These are phyloP conservation scores for Oscheius sp. DNA, from an alignment of 2,888 invertebrate genomes.

Conservation along the genomic window DNA sequence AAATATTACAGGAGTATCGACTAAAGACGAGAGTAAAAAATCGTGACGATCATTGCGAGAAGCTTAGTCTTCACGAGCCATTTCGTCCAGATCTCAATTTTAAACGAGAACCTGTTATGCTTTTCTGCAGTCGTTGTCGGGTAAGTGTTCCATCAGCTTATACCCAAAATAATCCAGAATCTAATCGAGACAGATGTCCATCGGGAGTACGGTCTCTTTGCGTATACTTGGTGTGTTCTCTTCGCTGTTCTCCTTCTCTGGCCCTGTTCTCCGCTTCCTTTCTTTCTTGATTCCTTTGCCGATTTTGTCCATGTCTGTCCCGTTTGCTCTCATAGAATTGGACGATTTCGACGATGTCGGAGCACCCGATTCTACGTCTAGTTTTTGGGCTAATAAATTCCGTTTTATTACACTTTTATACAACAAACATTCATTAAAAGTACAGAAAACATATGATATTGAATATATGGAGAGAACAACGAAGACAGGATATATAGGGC, in stretches of 20 bases:
- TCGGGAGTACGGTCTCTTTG: slow-evolving; percentile 64
- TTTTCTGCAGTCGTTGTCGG: slow-evolving; percentile 68
- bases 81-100: slow-evolving; percentile 63
- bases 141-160: slow-evolving; percentile 44
- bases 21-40: slow-evolving; percentile 3
- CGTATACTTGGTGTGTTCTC: slow-evolving; percentile 55
- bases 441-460: too few relatives aligned
- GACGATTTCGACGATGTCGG: slow-evolving; percentile 58
- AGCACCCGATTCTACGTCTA: slow-evolving; percentile 64
- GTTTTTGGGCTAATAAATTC: too few relatives aligned
- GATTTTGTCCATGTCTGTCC: slow-evolving; percentile 69
- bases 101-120: slow-evolving; percentile 47
- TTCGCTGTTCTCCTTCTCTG: slow-evolving; percentile 63
- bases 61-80: slow-evolving; percentile 27
- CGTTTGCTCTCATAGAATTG: slow-evolving; percentile 63
- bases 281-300: slow-evolving; percentile 62
- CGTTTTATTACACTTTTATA: too few relatives aligned
- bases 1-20: slow-evolving; percentile 13
- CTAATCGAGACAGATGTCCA: slow-evolving; percentile 64
- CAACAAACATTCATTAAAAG: too few relatives aligned
- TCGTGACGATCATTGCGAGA: slow-evolving; percentile 7
- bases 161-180: slow-evolving; percentile 57
- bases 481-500: too few relatives aligned
- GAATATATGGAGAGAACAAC: too few relatives aligned
- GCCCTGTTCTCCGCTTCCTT: slow-evolving; percentile 69